Evolutionary conservation across 2,113 vertebrate species (phyloP), one percentile per base, ranked within the genome.

Genomic region (Alethe castanea): DNA sequence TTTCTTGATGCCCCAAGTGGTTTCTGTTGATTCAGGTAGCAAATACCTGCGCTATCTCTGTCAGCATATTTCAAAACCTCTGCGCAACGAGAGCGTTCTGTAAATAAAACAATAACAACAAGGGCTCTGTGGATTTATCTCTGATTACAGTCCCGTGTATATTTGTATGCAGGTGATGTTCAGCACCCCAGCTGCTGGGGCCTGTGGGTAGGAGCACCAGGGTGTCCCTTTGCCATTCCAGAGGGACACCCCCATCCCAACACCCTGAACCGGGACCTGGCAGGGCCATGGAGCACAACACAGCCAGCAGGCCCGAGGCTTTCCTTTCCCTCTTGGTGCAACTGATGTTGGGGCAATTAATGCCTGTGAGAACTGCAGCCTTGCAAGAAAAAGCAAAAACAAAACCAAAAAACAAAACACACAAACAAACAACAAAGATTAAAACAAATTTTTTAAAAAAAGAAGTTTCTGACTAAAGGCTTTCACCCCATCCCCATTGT

Each of bases 171-270:
- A 80, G 44, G 67, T 38, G 4, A 31, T 6, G 22, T 42, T 80
- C 25, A 47, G 59, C 40, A 57, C 48, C 67, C 53, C 20, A 10
- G 83, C 83, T 67, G 23, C 80, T 28, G 61, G 53, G 23, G 61
- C 35, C 67, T 7, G 16, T 64, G 33, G 36, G 16, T 15, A 42
- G 70, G 54, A 52, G 18, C 40, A 5, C 47, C 5, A 2, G 2
- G 9, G 17, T 36, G 50, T 0, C 0, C 24, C 1, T 0, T 0
- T 14, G 35, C 29, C 24, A 2, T 57, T 29, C 31, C 28, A 22
- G 50, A 29, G 74, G 38, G n/a, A 42, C 76, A 8, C 14, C 10
- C 5, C 2, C 76, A 8, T 17, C 10, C 5, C 2, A 48, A 25
- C 23, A 44, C 19, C 52, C 2, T 5, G 0, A 3, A 11, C 31